Evolutionary conservation across 2,113 vertebrate genomes (phyloP).

Genomic region (Colinus virginianus): DNA sequence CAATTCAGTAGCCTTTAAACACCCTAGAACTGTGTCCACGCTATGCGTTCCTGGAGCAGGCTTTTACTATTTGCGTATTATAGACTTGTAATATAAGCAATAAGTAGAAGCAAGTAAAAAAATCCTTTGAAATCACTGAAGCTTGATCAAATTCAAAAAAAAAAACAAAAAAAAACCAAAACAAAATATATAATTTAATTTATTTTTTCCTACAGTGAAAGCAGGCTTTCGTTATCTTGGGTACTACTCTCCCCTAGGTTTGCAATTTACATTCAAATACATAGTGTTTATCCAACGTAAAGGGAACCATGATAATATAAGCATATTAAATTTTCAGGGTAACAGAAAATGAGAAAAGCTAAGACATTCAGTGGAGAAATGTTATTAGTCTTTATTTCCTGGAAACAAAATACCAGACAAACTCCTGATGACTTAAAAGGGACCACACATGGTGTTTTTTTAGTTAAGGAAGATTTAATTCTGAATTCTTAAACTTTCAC

Average conservation of each 20-base stretch:
- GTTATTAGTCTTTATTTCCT: background rate
- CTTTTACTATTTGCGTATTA: background rate
- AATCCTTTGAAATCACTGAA: constrained; percentile 12
- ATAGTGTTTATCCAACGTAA: constrained; percentile 2
- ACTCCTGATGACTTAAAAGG: background rate
- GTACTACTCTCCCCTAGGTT: background rate
- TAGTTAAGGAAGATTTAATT: background rate
- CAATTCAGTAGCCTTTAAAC: background rate
- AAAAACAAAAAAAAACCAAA: background rate
- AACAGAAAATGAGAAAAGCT: constrained; percentile 18
- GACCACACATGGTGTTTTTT: background rate
- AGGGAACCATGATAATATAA: background rate
- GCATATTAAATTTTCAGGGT: background rate
- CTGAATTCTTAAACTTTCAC: background rate
- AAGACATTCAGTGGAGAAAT: background rate
- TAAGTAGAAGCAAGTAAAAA: background rate
- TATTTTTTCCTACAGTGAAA: constrained; percentile 31
- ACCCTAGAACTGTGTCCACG: background rate
- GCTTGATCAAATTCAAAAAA: constrained; percentile 22
- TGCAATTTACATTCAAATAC: constrained; percentile 26
- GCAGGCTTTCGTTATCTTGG: constrained; percentile 10
- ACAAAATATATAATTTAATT: constrained; percentile 41
- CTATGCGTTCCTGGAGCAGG: background rate
- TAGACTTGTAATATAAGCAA: background rate
- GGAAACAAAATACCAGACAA: background rate